Evolutionary conservation across 1,140 invertebrate species (phyloP).

Genomic region (Bursaphelenchus mucronatus): DNA sequence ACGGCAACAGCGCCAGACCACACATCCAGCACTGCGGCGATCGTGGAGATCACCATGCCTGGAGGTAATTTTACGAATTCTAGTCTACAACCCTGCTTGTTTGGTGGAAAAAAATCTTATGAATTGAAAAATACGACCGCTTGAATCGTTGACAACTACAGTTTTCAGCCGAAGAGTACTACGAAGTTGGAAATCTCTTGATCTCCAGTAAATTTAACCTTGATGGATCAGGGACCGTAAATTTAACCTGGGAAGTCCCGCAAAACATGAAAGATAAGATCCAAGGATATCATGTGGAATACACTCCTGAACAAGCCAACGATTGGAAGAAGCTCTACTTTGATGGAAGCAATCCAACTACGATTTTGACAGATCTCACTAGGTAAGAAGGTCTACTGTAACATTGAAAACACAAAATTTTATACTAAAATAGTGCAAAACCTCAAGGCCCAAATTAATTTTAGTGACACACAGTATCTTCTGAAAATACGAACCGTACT

Average conservation of each 20-base stretch:
- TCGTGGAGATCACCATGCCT: slow-evolving; percentile 58
- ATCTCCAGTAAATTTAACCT: slow-evolving; percentile 50
- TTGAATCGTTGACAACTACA: not conserved
- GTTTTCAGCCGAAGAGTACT: slow-evolving; percentile 50
- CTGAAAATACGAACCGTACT: slow-evolving; percentile 49
- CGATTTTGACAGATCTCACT: slow-evolving; percentile 34
- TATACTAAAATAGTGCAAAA: slow-evolving; percentile 4
- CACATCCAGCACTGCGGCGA: slow-evolving; percentile 55
- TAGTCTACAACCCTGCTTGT: not conserved
- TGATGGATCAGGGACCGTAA: slow-evolving; percentile 53
- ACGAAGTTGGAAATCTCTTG: slow-evolving; percentile 59
- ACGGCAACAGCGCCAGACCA: slow-evolving; percentile 39
- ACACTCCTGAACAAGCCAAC: slow-evolving; percentile 31
- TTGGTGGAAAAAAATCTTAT: slow-evolving; percentile 2
- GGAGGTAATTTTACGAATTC: slow-evolving; percentile 29
- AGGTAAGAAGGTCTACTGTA: slow-evolving; percentile 24
- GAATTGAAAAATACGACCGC: not conserved
- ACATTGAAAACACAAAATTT: slow-evolving; percentile 2
- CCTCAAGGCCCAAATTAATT: slow-evolving; percentile 19
- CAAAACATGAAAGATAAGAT: slow-evolving; percentile 44
- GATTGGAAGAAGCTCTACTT: slow-evolving; percentile 50
- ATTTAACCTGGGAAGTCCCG: slow-evolving; percentile 57
- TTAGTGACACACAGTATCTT: slow-evolving; percentile 57
- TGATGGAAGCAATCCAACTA: slow-evolving; percentile 38
- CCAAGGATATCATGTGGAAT: slow-evolving; percentile 50